Base-by-base conservation (phyloP, 2,797 vertebrate species). In the Semaprochilodus insignis region DNA sequence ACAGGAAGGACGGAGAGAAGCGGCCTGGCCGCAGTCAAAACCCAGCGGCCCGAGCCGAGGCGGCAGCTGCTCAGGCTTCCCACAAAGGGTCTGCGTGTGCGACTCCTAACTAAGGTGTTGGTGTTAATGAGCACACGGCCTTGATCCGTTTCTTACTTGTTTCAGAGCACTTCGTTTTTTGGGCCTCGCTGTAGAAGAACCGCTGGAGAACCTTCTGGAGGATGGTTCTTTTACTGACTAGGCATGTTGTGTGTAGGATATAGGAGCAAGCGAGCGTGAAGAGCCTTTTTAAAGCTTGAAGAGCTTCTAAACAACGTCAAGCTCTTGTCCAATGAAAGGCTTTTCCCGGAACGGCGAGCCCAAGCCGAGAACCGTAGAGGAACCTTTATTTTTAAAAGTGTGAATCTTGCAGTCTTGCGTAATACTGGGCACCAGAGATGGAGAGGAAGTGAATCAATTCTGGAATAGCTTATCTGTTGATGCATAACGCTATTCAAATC, bases 1-100 rank as follows among this genome's bases (percentile, higher is more conserved):
- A 82, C 85, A 84, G 81, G 83, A 84, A 86, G 55, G 34, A 83
- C 62, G 63, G 60, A 48, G n/a, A 63, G 44, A 19, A 66, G 71
- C 55, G 77, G 57, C 34, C 40, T 5, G 67, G 55, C 36, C 51
- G 52, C 65, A 59, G 10, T 51, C 11, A 73, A 17, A 66, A 27
- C 31, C 34, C 31, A 60, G 73, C 23, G 2, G 40, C n/a, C 31
- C 3, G n/a, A 23, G 13, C 14, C 36, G 2, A 3, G 11, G 34
- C 27, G 2, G 34, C 34, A 40, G 31, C 17, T 36, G 65, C n/a
- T 48, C 11, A 16, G 21, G 40, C 51, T 25, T 27, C 17, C 36
- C 65, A 34, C 63, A 27, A 19, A 34, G 66, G 66, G 57, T 6
- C 57, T 62, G 59, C 15, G 11, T 13, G 23, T 3, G 21, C 15